These are phyloP conservation scores for Hippocampus mohnikei DNA, from an alignment of 2,113 vertebrate genomes.

Conservation along the genomic window DNA sequence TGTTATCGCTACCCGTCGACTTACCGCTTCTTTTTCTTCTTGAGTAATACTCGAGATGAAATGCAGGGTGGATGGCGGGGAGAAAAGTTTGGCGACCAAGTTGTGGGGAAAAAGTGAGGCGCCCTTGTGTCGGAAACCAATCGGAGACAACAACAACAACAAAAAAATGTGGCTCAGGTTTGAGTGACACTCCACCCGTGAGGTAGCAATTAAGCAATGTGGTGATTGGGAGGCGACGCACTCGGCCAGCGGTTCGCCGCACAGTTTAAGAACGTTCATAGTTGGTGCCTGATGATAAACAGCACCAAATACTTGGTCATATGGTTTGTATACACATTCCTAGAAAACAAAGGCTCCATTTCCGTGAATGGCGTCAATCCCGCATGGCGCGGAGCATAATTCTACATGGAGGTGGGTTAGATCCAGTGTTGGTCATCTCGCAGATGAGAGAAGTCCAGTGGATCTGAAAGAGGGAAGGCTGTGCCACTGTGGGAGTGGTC, in stretches of 20 bases:
- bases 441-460: too few relatives aligned
- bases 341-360: too few relatives aligned
- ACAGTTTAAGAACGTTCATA: too few relatives aligned
- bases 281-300: too few relatives aligned
- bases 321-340: too few relatives aligned
- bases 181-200: neutral
- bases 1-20: constrained; percentile 55
- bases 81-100: constrained; percentile 19
- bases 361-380: too few relatives aligned
- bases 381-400: too few relatives aligned
- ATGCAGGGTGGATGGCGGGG: constrained; percentile 20
- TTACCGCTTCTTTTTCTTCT: constrained; percentile 30
- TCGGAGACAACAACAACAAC: neutral
- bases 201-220: neutral
- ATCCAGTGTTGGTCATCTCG: too few relatives aligned
- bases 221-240: neutral
- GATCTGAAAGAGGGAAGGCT: too few relatives aligned
- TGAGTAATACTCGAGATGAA: constrained; percentile 32
- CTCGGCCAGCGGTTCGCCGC: neutral
- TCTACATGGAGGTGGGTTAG: too few relatives aligned
- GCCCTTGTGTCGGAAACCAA: neutral
- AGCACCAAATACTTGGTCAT: too few relatives aligned
- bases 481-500: too few relatives aligned
- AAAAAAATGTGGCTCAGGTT: neutral
- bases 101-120: neutral